phyloP scores from a whole-genome alignment of 2,888 invertebrate genomes.

The Carcina quercana region DNA sequence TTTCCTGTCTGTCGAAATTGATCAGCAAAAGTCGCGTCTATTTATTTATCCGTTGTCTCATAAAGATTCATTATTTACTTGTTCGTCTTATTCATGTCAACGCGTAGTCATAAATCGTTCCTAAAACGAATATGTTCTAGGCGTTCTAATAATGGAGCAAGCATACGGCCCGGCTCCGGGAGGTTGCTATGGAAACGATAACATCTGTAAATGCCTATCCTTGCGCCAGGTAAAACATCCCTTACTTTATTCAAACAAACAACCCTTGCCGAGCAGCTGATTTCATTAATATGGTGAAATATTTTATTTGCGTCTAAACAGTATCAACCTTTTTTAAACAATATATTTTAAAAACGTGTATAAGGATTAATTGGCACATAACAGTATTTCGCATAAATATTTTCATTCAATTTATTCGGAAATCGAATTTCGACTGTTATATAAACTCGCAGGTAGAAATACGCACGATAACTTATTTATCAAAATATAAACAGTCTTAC shows the following conservation, averaged over 20 bases:
- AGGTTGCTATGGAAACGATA: constrained; percentile 41
- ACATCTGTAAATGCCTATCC: constrained; percentile 15
- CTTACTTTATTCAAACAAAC: constrained; percentile 34
- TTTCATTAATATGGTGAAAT: constrained; percentile 35
- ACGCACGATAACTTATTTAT: no score
- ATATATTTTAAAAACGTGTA: no score
- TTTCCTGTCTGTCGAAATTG: no score
- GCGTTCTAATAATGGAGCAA: constrained; percentile 19
- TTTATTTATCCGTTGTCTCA: constrained; percentile 5
- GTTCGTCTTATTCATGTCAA: no score
- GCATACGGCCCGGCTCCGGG: constrained; percentile 40
- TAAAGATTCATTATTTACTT: constrained; percentile 4
- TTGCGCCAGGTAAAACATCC: constrained; percentile 36
- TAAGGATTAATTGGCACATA: no score
- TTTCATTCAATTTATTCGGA: no score
- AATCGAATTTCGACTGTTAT: no score
- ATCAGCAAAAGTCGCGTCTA: constrained; percentile 10
- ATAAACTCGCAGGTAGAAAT: no score
- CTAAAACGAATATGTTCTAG: constrained; percentile 8
- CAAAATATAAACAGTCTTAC: no score
- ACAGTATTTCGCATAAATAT: no score
- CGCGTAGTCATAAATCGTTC: no score
- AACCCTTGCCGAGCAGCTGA: constrained; percentile 54
- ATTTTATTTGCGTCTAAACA: neutral
- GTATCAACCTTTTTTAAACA: neutral